phyloP scores from a whole-genome alignment of 1,140 invertebrate species.

The Drosophila erecta region DNA sequence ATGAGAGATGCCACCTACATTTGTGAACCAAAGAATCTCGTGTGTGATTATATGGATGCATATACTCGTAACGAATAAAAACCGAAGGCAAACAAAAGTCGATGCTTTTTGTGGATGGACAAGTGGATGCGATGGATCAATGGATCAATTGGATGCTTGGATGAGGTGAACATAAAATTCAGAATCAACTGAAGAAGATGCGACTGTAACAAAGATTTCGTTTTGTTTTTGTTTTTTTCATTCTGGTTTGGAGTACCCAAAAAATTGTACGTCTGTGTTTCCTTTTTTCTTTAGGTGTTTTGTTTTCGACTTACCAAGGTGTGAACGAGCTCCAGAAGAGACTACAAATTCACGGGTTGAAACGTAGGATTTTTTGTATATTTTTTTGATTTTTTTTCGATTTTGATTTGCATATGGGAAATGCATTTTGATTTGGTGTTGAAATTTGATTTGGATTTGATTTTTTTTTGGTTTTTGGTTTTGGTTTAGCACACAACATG shows the following conservation, averaged over 20 bases:
- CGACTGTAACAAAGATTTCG: slow-evolving; percentile 53
- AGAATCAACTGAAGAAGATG: slow-evolving; percentile 48
- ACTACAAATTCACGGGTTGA: slow-evolving; percentile 87
- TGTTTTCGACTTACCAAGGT: slow-evolving; percentile 92
- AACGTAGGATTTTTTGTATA: slow-evolving; percentile 68
- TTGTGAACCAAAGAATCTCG: slow-evolving; percentile 1
- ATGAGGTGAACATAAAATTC: slow-evolving; percentile 40
- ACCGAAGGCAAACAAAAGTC: slow-evolving; percentile 35
- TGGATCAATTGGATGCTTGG: slow-evolving; percentile 20
- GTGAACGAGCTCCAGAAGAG: slow-evolving; percentile 98
- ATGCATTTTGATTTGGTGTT: slow-evolving; percentile 69
- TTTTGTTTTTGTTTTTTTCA: slow-evolving; percentile 21
- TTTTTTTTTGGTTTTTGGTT: slow-evolving; percentile 56
- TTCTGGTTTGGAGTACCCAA: slow-evolving; percentile 37
- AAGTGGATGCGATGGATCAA: slow-evolving; percentile 20
- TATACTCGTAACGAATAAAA: slow-evolving; percentile 15
- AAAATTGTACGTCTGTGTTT: slow-evolving; percentile 56
- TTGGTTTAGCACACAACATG: slow-evolving; percentile 83
- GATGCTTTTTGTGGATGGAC: slow-evolving; percentile 39
- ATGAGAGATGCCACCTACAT: slow-evolving; percentile 8
- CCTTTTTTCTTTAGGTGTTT: slow-evolving; percentile 43
- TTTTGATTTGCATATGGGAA: slow-evolving; percentile 59
- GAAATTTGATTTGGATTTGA: slow-evolving; percentile 56
- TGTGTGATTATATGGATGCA: slow-evolving; percentile 15
- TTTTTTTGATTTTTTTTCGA: slow-evolving; percentile 49